phyloP scores from a whole-genome alignment of 2,797 vertebrate genomes.

The Phrynocephalus vlangalii region DNA sequence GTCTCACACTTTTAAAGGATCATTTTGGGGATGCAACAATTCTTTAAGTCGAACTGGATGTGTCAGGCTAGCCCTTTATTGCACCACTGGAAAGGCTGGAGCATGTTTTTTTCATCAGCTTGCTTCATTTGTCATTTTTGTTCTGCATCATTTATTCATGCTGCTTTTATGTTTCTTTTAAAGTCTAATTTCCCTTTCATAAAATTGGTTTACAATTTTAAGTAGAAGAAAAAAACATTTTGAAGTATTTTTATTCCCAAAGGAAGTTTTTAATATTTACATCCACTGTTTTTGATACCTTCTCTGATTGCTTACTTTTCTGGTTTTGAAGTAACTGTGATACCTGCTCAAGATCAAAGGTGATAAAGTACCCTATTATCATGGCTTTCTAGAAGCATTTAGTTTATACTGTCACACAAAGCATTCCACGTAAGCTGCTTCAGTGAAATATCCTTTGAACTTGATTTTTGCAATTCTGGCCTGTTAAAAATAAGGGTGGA shows the following conservation, averaged over 20 bases:
- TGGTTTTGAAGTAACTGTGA: slow-evolving; percentile 44
- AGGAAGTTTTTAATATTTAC: slow-evolving; percentile 32
- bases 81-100: slow-evolving; percentile 27
- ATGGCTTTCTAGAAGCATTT: slow-evolving; percentile 2
- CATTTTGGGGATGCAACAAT: slow-evolving; percentile 30
- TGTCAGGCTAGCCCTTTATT: slow-evolving; percentile 41
- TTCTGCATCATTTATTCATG: slow-evolving; percentile 44
- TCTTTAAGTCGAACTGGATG: slow-evolving; percentile 47
- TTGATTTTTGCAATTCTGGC: not conserved
- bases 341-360: slow-evolving; percentile 50
- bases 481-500: not conserved
- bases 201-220: slow-evolving; percentile 41
- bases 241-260: slow-evolving; percentile 16
- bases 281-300: slow-evolving; percentile 8
- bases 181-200: slow-evolving; percentile 44
- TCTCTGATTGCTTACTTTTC: slow-evolving; percentile 43
- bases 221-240: slow-evolving; percentile 28
- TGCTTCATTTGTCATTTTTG: slow-evolving; percentile 36
- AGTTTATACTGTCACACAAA: slow-evolving; percentile 32
- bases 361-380: slow-evolving; percentile 45
- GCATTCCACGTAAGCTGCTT: slow-evolving; percentile 2
- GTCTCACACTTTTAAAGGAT: slow-evolving; percentile 35
- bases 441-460: slow-evolving; percentile 17
- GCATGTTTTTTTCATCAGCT: not conserved
- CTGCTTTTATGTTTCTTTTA: slow-evolving; percentile 49